A percentile compares a stretch with the other conserved stretches of the same genome.
These are phyloP conservation scores for Entomyzon cyanotis DNA, from an alignment of 2,113 vertebrate genomes.

Conservation along the genomic window DNA sequence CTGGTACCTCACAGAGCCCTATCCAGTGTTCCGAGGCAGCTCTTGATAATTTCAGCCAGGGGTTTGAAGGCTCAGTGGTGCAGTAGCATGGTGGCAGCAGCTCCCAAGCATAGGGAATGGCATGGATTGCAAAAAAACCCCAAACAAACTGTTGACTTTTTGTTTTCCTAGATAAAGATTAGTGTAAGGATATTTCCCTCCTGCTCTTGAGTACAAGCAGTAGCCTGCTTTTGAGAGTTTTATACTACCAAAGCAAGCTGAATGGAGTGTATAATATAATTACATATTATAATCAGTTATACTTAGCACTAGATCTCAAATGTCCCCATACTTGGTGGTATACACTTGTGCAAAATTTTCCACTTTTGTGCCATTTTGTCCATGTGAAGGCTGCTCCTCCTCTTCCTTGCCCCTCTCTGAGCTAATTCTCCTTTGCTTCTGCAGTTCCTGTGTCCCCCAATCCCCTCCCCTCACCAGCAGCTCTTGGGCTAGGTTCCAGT, in stretches of 20 bases:
- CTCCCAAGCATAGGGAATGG: neutral
- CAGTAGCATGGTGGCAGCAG: neutral
- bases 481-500: fast-evolving
- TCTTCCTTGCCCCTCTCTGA: neutral
- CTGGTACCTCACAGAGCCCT: neutral
- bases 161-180: neutral
- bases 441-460: neutral
- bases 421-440: neutral
- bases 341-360: neutral
- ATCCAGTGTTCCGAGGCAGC: neutral
- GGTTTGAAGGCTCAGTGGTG: neutral
- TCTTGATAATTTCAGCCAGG: neutral
- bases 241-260: neutral
- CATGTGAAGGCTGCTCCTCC: neutral
- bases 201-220: neutral
- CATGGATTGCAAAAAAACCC: neutral
- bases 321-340: neutral
- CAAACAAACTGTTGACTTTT: neutral
- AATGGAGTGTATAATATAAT: neutral
- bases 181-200: neutral
- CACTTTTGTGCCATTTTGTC: neutral
- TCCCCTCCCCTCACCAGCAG: neutral
- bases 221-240: neutral
- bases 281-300: neutral
- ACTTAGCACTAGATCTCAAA: neutral